Evolutionary conservation across 2,113 vertebrate genomes (phyloP).

Genomic region (Peromyscus maniculatus): DNA sequence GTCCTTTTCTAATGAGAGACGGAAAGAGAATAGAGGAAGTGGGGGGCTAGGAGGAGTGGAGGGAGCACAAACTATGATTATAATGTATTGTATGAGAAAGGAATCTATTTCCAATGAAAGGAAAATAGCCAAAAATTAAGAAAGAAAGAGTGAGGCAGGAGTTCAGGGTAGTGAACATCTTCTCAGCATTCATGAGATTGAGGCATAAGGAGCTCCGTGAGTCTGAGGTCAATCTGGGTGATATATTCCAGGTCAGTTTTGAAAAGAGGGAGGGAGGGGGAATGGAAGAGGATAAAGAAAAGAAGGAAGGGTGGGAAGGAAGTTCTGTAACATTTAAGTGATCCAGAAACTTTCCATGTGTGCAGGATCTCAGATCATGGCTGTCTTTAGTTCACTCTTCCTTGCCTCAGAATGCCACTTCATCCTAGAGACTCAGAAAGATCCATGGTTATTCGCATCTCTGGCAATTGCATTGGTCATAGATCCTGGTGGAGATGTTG

Average conservation of each 20-base stretch:
- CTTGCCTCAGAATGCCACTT: neutral
- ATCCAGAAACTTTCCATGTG: neutral
- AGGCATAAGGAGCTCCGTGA: neutral
- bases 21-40: neutral
- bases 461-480: neutral
- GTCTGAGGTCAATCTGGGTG: neutral
- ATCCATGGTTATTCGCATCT: neutral
- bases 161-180: neutral
- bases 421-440: neutral
- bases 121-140: neutral
- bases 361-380: neutral
- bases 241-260: neutral
- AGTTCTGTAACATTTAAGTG: neutral
- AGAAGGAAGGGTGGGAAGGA: neutral
- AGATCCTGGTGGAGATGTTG: neutral
- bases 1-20: neutral
- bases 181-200: too few species aligned
- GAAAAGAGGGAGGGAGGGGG: neutral
- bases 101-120: neutral
- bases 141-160: neutral
- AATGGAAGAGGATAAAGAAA: neutral
- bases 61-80: neutral
- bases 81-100: neutral
- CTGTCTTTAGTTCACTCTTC: neutral
- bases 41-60: rapidly evolving